Evolutionary conservation across 2,113 vertebrate genomes (phyloP).

Genomic region (Terrapene triunguis): DNA sequence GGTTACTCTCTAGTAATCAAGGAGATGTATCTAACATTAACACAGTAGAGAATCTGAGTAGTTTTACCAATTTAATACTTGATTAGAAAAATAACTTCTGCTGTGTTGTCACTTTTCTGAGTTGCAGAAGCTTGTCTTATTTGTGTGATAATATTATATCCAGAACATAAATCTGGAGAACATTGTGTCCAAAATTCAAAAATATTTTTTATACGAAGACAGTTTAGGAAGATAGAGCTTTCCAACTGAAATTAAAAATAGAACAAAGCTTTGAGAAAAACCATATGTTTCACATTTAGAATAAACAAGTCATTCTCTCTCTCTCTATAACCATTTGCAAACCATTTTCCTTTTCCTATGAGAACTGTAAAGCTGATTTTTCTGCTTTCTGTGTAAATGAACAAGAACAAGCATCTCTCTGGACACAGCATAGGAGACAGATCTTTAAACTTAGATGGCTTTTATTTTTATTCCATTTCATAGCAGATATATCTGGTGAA

Average conservation of each 20-base stretch:
- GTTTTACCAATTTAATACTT: not conserved
- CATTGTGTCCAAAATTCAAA: not conserved
- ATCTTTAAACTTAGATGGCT: not conserved
- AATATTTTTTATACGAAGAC: not conserved
- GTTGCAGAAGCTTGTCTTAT: not conserved
- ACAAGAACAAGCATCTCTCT: not conserved
- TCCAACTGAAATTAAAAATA: not conserved
- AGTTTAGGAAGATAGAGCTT: not conserved
- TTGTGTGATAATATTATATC: not conserved
- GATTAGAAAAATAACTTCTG: not conserved
- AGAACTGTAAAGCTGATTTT: not conserved
- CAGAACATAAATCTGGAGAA: not conserved
- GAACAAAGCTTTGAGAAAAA: not conserved
- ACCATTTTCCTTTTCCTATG: constrained; percentile 23
- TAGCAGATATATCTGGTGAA: not conserved
- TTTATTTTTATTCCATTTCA: not conserved
- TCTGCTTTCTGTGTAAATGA: not conserved
- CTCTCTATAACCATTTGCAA: constrained; percentile 6
- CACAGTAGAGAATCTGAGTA: not conserved
- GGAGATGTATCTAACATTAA: not conserved
- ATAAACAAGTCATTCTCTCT: constrained; percentile 5
- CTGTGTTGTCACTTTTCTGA: not conserved
- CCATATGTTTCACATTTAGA: constrained; percentile 30
- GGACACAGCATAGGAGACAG: not conserved
- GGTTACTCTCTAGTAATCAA: not conserved